phyloP scores from a whole-genome alignment of 2,113 vertebrate genomes.

The Leptosomus discolor region DNA sequence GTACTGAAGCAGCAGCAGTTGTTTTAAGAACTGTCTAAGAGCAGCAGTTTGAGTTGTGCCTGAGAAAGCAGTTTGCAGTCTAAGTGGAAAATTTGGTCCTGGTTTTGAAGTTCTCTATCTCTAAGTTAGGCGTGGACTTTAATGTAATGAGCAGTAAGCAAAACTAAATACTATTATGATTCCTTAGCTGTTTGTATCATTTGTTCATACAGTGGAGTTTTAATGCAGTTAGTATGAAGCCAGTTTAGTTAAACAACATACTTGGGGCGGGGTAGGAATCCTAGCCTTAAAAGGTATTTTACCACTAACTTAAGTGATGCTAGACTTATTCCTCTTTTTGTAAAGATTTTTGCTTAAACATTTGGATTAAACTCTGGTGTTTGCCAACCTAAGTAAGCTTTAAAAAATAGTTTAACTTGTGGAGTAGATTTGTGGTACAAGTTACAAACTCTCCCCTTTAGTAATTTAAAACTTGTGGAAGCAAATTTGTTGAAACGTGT shows the following conservation, averaged over 20 bases:
- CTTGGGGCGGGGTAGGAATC: no score
- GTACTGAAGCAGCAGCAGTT: background rate
- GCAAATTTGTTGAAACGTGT: background rate
- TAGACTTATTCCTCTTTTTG: background rate
- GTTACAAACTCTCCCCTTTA: background rate
- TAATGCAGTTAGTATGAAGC: background rate
- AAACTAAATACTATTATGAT: background rate
- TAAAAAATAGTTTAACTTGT: background rate
- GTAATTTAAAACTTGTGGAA: background rate
- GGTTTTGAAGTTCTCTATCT: background rate
- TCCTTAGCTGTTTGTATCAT: background rate
- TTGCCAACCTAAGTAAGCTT: background rate
- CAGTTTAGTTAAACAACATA: background rate
- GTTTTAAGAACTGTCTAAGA: background rate
- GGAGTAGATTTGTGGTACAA: background rate
- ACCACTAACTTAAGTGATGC: background rate
- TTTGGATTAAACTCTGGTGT: background rate
- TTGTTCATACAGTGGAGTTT: background rate
- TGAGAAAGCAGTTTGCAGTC: background rate
- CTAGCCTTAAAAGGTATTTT: background rate
- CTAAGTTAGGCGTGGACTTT: background rate
- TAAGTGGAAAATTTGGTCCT: background rate
- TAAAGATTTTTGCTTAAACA: background rate
- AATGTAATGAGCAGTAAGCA: background rate
- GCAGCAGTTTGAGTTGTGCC: background rate